Evolutionary conservation across 2,888 invertebrate genomes (phyloP).

Genomic region (Pyrocoelia pectoralis): DNA sequence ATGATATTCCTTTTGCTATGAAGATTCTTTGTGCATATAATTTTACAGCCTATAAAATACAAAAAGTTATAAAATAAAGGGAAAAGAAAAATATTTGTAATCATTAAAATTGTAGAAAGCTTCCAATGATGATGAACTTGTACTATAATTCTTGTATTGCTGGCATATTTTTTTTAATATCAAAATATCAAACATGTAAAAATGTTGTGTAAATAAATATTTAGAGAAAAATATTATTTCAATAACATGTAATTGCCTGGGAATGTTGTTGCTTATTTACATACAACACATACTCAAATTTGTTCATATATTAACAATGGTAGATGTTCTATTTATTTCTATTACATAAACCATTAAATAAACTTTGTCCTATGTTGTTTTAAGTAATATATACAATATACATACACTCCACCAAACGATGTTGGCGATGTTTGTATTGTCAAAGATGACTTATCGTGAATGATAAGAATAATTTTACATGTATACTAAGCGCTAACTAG

Average conservation of each 20-base stretch:
- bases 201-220: no score
- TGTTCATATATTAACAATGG: neutral
- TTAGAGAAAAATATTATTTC: no score
- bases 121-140: no score
- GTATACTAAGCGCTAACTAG: constrained; percentile 35
- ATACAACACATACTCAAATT: neutral
- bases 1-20: no score
- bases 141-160: no score
- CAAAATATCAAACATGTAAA: no score
- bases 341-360: neutral
- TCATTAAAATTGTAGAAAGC: no score
- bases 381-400: constrained; percentile 8
- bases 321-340: neutral
- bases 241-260: constrained; percentile 2
- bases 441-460: constrained; percentile 47
- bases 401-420: constrained; percentile 22
- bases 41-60: no score
- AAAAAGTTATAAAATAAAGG: no score
- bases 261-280: neutral
- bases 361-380: neutral
- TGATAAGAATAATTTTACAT: constrained; percentile 28
- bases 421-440: constrained; percentile 38
- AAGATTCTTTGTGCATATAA: no score
- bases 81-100: no score
- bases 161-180: no score